phyloP scores from a whole-genome alignment of 2,113 vertebrate genomes.

The Mirza zaza region DNA sequence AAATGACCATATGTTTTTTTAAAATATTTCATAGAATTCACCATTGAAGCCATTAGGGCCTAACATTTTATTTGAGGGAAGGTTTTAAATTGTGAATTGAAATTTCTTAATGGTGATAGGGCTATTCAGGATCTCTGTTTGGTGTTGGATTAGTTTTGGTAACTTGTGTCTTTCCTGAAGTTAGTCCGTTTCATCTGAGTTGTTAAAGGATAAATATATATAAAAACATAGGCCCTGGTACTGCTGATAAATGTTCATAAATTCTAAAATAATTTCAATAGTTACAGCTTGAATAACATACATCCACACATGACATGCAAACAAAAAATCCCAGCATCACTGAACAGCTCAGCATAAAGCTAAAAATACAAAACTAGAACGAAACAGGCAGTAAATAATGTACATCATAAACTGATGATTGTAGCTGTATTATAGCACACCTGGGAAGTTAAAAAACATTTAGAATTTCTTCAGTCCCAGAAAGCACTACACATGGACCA shows the following conservation, averaged over 20 bases:
- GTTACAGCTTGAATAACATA: slow-evolving; percentile 31
- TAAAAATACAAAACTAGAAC: not conserved
- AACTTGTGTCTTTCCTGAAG: not conserved
- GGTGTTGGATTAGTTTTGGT: not conserved
- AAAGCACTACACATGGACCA: slow-evolving; percentile 41
- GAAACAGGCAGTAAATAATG: not conserved
- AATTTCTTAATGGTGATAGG: not conserved
- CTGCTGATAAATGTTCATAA: slow-evolving; percentile 49
- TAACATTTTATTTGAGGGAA: not conserved
- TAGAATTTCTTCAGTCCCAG: slow-evolving; percentile 12
- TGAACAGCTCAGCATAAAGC: not conserved
- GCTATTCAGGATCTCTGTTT: not conserved
- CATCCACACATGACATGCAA: slow-evolving; percentile 40
- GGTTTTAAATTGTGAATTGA: not conserved
- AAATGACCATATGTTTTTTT: not conserved
- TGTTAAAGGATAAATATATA: not conserved
- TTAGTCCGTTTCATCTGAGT: not conserved
- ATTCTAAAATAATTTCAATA: slow-evolving; percentile 62
- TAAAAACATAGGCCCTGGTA: slow-evolving; percentile 23
- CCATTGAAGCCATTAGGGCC: not conserved
- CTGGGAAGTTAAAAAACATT: slow-evolving; percentile 33
- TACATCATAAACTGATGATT: not conserved
- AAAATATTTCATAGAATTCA: not conserved
- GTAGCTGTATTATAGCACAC: not conserved
- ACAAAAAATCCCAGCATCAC: slow-evolving; percentile 31